These are phyloP conservation scores for Myotis vivesi DNA, from an alignment of 2,797 vertebrate species.

Conservation along the genomic window DNA sequence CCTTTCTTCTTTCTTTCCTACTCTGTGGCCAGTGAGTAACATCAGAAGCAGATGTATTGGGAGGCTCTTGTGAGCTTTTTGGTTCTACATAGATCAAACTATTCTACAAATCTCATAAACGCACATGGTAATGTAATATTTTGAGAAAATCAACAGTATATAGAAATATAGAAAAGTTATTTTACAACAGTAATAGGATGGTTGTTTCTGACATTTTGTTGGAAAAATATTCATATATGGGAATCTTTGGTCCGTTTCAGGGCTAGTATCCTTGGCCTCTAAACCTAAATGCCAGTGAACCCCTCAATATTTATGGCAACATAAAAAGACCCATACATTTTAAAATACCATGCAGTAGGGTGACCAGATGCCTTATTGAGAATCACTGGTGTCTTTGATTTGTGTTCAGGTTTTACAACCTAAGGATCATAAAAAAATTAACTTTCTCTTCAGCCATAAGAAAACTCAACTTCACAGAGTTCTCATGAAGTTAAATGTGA, in stretches of 20 bases:
- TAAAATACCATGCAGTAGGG: background rate
- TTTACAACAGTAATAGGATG: background rate
- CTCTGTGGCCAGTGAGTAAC: background rate
- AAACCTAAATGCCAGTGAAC: background rate
- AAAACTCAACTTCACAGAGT: background rate
- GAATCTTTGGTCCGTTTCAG: background rate
- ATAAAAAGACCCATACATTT: background rate
- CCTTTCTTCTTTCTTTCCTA: background rate
- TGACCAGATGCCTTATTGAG: background rate
- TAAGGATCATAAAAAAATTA: background rate
- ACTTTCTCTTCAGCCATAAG: background rate
- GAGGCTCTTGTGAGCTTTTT: background rate
- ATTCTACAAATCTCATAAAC: background rate
- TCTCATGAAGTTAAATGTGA: background rate
- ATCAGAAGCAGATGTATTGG: background rate
- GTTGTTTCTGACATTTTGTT: background rate
- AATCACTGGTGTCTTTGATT: background rate
- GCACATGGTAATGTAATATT: background rate
- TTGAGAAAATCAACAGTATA: background rate
- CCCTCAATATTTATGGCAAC: background rate
- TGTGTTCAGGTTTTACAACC: background rate
- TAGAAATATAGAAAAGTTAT: background rate
- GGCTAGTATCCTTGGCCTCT: background rate
- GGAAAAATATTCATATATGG: background rate
- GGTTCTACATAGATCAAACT: background rate